phyloP scores from a whole-genome alignment of 2,888 invertebrate genomes.

The Pterobdella sp. region DNA sequence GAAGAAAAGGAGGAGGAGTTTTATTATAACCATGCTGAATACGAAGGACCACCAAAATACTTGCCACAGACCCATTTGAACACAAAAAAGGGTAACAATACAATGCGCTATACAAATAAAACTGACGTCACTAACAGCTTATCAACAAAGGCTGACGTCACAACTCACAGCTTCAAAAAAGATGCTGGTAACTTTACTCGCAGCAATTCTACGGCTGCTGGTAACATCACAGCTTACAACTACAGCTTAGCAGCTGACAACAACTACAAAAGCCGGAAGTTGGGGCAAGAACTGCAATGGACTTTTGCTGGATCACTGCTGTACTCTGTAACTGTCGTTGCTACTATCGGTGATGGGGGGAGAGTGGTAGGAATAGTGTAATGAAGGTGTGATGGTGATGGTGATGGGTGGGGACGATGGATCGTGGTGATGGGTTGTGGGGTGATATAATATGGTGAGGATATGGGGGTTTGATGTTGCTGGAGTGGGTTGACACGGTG shows the following conservation, averaged over 20 bases:
- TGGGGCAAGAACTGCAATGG: conserved; percentile 61
- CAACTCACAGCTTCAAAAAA: background rate
- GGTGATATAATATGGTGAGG: background rate
- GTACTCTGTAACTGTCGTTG: conserved; percentile 75
- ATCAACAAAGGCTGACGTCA: background rate
- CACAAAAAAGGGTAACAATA: no score
- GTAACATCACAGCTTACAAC: background rate
- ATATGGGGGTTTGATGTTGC: background rate
- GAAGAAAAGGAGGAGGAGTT: background rate
- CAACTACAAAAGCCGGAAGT: background rate
- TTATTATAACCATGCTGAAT: background rate
- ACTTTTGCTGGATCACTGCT: conserved; percentile 72
- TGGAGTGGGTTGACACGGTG: background rate
- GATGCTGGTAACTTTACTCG: background rate
- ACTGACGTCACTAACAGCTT: background rate
- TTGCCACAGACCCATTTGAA: no score
- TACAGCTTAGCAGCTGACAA: background rate
- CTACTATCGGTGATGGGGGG: conserved; percentile 52
- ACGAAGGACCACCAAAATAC: no score
- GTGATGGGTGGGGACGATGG: background rate
- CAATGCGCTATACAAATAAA: no score
- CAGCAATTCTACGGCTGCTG: background rate
- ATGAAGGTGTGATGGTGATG: background rate
- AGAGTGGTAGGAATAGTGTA: background rate
- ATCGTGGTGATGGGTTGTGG: background rate